phyloP scores from a whole-genome alignment of 2,888 invertebrate species.

The Operophtera brumata region DNA sequence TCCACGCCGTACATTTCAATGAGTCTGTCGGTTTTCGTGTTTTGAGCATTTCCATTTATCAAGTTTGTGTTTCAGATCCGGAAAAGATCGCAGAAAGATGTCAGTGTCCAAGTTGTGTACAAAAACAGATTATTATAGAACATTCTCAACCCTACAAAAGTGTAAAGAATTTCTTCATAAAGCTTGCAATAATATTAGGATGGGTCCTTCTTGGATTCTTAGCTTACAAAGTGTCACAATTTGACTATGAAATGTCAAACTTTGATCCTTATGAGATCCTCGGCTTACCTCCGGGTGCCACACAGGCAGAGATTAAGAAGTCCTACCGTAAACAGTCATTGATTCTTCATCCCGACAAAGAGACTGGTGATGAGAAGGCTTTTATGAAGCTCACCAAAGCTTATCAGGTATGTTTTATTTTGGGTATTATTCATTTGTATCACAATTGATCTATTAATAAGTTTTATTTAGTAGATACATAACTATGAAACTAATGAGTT shows the following conservation, averaged over 20 bases:
- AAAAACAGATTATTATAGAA: conserved; percentile 90
- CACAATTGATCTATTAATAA: not conserved
- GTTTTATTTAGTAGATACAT: too few species aligned
- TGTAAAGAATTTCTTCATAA: conserved; percentile 89
- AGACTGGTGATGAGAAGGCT: conserved; percentile 97
- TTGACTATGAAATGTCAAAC: conserved; percentile 98
- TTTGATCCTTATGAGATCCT: conserved; percentile 99
- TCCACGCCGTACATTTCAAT: conserved; percentile 24
- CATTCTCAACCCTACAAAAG: conserved; percentile 94
- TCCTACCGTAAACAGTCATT: conserved; percentile 97
- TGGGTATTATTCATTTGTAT: not conserved
- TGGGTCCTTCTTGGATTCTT: conserved; percentile 91
- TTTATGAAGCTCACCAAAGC: conserved; percentile 99
- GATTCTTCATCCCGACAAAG: conserved; percentile 98
- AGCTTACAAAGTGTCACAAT: conserved; percentile 95
- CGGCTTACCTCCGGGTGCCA: conserved; percentile 92
- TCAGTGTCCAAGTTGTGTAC: conserved; percentile 92
- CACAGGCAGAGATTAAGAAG: conserved; percentile 94
- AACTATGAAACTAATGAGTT: too few species aligned
- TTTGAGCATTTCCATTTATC: not conserved
- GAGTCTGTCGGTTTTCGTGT: not conserved
- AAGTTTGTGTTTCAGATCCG: conserved; percentile 82
- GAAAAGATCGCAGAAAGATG: conserved; percentile 89
- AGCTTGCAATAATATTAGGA: conserved; percentile 88
- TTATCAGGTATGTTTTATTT: conserved; percentile 83